These are phyloP conservation scores for Phenganax subtilis DNA, from an alignment of 92 coral and sea anemone genomes.

Conservation along the genomic window DNA sequence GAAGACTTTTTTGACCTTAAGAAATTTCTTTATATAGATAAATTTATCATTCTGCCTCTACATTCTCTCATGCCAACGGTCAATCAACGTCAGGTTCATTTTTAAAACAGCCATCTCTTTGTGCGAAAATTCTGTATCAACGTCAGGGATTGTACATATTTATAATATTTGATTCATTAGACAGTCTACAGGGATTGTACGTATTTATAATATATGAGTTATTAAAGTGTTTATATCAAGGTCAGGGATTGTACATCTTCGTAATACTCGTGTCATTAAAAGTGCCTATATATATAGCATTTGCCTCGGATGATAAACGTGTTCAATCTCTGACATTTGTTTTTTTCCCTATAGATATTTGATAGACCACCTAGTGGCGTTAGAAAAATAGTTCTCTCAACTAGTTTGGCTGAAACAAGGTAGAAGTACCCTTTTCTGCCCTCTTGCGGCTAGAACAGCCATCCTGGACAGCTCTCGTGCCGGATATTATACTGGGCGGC, in stretches of 20 bases:
- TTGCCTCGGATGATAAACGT: not conserved
- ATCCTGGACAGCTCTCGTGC: no score
- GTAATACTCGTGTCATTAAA: no score
- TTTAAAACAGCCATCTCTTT: not conserved
- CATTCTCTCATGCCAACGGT: conserved; percentile 97
- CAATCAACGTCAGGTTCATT: conserved; percentile 68
- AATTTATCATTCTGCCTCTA: conserved; percentile 70
- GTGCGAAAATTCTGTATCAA: no score
- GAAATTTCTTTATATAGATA: conserved; percentile 49
- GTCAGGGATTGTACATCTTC: no score
- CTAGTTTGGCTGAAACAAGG: conserved; percentile 97
- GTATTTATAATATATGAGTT: no score
- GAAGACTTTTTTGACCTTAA: not conserved
- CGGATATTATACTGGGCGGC: no score
- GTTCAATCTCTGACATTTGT: not conserved
- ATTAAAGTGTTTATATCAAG: no score
- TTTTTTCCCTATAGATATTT: conserved; percentile 55
- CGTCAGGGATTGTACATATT: no score
- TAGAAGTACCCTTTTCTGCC: conserved; percentile 1
- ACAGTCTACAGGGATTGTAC: no score
- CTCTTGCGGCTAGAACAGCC: no score
- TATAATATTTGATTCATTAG: no score
- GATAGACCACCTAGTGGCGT: conserved; percentile 85
- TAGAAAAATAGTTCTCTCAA: conserved; percentile 86
- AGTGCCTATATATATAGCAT: not conserved